phyloP scores from a whole-genome alignment of 2,888 invertebrate genomes.

The Zygothrica quintamaculata region DNA sequence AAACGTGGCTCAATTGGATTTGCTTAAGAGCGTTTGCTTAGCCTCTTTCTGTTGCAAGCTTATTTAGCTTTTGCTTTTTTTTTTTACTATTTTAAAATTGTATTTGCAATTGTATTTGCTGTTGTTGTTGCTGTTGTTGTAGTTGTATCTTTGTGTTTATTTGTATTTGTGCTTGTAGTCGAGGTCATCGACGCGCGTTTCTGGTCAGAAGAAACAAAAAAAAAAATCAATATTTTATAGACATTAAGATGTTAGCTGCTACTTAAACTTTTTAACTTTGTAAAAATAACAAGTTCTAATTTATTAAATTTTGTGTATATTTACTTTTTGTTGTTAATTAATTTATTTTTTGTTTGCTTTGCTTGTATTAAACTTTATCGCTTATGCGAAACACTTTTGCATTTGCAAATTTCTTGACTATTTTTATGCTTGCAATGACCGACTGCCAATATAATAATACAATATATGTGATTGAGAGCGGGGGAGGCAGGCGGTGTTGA shows the following conservation, averaged over 20 bases:
- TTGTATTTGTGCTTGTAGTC: constrained; percentile 45
- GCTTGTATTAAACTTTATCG: constrained; percentile 35
- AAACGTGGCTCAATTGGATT: constrained; percentile 67
- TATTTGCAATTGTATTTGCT: constrained; percentile 12
- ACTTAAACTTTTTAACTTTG: no score
- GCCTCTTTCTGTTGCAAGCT: constrained; percentile 26
- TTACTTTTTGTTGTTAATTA: constrained; percentile 15
- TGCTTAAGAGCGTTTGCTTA: constrained; percentile 43
- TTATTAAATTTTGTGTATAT: constrained; percentile 13
- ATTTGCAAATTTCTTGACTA: constrained; percentile 30
- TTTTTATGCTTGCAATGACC: constrained; percentile 43
- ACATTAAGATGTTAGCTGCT: constrained; percentile 27
- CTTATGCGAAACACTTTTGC: constrained; percentile 22
- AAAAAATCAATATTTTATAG: constrained; percentile 70
- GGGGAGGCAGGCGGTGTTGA: no score
- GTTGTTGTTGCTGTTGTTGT: constrained; percentile 17
- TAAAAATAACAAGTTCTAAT: no score
- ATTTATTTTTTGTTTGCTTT: constrained; percentile 18
- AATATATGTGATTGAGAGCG: no score
- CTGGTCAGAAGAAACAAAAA: constrained; percentile 36
- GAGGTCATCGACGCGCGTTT: constrained; percentile 72
- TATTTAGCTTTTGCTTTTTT: constrained; percentile 38
- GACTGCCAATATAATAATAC: constrained; percentile 40
- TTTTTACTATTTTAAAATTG: constrained; percentile 37
- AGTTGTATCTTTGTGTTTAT: constrained; percentile 1